Conservation (phyloP, 2,113 vertebrate genomes). For the Gavialis gangeticus region DNA sequence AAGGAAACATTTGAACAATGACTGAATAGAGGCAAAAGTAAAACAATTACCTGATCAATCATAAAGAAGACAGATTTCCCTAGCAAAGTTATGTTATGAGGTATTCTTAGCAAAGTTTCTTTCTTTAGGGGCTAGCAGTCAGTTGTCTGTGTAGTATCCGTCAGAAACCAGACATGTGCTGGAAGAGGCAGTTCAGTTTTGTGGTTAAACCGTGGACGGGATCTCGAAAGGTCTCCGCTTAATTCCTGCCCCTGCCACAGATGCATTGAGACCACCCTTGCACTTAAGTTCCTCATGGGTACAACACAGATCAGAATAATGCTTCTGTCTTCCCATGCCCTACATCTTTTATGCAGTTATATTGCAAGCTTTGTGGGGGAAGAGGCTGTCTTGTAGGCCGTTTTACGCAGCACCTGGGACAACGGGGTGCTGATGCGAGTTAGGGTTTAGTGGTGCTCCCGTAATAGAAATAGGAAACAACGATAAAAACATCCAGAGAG, state of each 20-base stretch:
- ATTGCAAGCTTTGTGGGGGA: not conserved
- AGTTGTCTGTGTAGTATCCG: not conserved
- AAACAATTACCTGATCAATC: not conserved
- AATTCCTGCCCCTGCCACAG: accelerated
- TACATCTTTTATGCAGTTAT: not conserved
- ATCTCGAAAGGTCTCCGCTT: not conserved
- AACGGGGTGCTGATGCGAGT: not conserved
- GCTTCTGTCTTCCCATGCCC: accelerated
- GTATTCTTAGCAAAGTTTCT: not conserved
- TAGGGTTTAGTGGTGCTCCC: not conserved
- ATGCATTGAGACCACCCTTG: not conserved
- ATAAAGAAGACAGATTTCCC: accelerated
- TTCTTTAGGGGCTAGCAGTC: not conserved
- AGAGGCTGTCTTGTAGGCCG: not conserved
- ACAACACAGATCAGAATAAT: accelerated
- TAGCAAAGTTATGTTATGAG: accelerated
- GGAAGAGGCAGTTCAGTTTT: not conserved
- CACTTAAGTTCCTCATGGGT: accelerated
- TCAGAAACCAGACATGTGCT: not conserved
- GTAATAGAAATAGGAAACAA: not conserved
- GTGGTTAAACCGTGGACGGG: accelerated
- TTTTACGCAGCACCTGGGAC: not conserved
- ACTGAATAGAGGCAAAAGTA: not conserved
- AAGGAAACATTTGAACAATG: not conserved
- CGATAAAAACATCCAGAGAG: not conserved